Base-by-base conservation (phyloP, 2,113 vertebrate genomes). In the Enhydra lutris region DNA sequence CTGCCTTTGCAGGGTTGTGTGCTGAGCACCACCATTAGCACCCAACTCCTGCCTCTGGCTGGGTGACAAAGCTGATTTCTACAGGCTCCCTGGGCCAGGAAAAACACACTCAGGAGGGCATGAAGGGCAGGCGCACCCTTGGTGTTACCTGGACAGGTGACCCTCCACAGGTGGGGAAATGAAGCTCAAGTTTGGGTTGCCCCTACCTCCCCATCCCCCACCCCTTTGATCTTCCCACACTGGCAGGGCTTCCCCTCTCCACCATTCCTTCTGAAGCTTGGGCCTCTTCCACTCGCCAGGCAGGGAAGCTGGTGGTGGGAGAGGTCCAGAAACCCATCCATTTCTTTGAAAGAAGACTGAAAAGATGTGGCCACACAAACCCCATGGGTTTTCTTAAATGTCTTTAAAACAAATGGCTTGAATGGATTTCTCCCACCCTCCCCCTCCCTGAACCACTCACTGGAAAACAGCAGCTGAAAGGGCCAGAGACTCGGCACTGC, bases 391-490 rank as follows among this genome's bases (percentile, higher is more conserved):
- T 86, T 71, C 92, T 89, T 61, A 74, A 87, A 92, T 59, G 95
- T 91, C 95, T 94, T 91, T 95, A 92, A 94, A 95, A 95, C 90
- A 92, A 98, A 96, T 4, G 65, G 52, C 81, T 31, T 79, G 85
- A 96, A 89, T 63, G 94, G 93, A 63, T 96, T 82, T 91, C 82
- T 73, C 91, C 81, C 73, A 47, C 21, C 92, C 50, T n/a, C 36
- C 12, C 45, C 42, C 76, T 59, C 52, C 57, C 78, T 2, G 65
- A 79, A 73, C 57, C 39, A 1, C 91, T 96, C 71, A 9, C 14
- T 50, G 61, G 79, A 69, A 92, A 93, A 57, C 1, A 21, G 91
- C 80, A n/a, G 73, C 74, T 89, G 73, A 31, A 31, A 91, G 73
- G 36, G 63, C 82, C 1, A 3, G 67, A 86, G 79, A 67, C 67